A percentile compares a stretch with the other conserved stretches of the same genome.
Conservation (phyloP, 2,888 invertebrate genomes). For the Andricus quercusramuli region DNA sequence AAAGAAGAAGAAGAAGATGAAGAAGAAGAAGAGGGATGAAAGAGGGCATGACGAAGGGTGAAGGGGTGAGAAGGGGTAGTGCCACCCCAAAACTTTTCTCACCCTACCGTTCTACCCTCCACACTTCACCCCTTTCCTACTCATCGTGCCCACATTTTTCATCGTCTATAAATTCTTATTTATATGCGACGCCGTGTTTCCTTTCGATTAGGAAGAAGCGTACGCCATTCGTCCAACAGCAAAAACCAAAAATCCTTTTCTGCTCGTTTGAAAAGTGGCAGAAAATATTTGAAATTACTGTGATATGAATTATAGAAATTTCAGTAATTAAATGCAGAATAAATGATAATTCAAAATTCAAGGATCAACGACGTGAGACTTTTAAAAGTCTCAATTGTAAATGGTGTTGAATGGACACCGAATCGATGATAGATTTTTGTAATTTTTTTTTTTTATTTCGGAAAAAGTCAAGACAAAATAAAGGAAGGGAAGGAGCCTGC, state of each 20-base stretch:
- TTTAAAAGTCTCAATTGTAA: too few species aligned
- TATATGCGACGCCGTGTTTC: conserved; percentile 75
- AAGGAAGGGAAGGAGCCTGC: too few species aligned
- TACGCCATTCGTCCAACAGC: conserved; percentile 46
- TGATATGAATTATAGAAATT: background rate
- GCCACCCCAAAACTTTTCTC: conserved; percentile 47
- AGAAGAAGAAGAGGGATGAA: conserved; percentile 43
- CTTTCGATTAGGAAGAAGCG: conserved; percentile 70
- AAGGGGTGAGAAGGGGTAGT: too few species aligned
- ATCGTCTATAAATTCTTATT: conserved; percentile 78
- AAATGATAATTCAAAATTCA: too few species aligned
- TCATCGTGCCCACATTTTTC: conserved; percentile 71
- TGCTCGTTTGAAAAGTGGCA: conserved; percentile 42
- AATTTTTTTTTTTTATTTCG: too few species aligned
- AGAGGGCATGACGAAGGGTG: conserved; percentile 24
- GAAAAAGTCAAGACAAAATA: too few species aligned
- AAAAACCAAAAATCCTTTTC: conserved; percentile 23
- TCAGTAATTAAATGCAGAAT: too few species aligned
- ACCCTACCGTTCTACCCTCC: conserved; percentile 31
- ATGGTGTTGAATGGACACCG: too few species aligned
- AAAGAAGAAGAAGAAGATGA: conserved; percentile 49
- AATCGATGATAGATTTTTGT: too few species aligned
- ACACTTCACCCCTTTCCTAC: background rate
- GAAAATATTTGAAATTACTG: background rate
- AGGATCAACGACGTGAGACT: too few species aligned